These are phyloP conservation scores for Scarus forsteni DNA, from an alignment of 2,797 vertebrate genomes.

Conservation along the genomic window DNA sequence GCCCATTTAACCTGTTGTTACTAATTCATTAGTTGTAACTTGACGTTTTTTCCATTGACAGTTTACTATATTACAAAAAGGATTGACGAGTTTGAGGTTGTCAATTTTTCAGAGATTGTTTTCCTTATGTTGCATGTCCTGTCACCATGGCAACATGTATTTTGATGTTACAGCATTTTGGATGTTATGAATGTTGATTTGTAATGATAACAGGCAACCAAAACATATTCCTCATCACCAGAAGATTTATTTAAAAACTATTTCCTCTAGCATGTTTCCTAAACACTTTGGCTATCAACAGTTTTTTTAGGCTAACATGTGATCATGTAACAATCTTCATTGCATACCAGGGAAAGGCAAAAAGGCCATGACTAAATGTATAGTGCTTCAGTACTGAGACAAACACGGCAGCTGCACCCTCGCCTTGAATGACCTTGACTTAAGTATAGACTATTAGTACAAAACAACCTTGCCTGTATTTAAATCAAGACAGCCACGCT, in stretches of 20 bases:
- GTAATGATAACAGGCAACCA: not conserved
- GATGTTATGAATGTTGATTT: not conserved
- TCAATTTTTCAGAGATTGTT: too few species aligned
- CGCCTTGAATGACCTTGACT: slow-evolving; percentile 9
- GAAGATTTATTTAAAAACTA: not conserved
- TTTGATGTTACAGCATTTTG: not conserved
- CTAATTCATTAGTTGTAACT: slow-evolving; percentile 9
- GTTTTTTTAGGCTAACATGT: not conserved
- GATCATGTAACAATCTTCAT: not conserved
- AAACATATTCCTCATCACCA: not conserved
- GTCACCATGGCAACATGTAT: not conserved
- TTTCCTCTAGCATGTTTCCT: not conserved
- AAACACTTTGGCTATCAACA: not conserved
- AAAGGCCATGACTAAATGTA: slow-evolving; percentile 19
- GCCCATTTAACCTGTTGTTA: slow-evolving; percentile 10
- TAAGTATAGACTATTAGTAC: not conserved
- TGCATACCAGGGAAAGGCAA: not conserved
- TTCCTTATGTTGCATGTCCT: too few species aligned
- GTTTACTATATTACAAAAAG: not conserved
- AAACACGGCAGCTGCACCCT: slow-evolving; percentile 35
- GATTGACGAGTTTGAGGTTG: too few species aligned
- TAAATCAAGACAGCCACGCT: not conserved
- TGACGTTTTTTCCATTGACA: not conserved
- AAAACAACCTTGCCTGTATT: not conserved
- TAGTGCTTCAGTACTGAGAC: slow-evolving; percentile 26